Conservation (phyloP, 2,797 vertebrate genomes). For the Microtus agrestis region DNA sequence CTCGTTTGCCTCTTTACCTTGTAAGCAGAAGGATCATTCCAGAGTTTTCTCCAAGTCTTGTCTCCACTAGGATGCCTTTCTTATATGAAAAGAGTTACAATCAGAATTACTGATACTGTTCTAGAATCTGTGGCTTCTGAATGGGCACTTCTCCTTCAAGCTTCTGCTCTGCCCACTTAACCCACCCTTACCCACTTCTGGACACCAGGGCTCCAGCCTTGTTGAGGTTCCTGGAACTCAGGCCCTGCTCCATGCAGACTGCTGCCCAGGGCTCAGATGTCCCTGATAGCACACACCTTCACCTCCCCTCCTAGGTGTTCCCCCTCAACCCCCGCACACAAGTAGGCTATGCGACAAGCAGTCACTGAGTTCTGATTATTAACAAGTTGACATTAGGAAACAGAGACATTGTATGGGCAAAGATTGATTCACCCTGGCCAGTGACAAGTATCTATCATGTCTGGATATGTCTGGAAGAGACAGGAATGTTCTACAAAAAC, state of each 20-base stretch:
- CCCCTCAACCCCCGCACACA: neutral
- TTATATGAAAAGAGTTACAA: neutral
- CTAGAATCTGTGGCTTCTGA: neutral
- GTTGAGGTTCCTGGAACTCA: neutral
- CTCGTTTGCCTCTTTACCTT: too few relatives aligned
- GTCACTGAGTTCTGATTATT: neutral
- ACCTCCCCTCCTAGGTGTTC: neutral
- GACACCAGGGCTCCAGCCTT: neutral
- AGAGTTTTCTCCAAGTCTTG: neutral
- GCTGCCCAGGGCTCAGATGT: neutral
- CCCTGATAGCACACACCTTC: neutral
- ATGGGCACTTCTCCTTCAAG: too few relatives aligned
- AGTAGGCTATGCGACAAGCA: neutral
- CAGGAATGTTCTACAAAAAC: neutral
- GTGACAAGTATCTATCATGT: neutral
- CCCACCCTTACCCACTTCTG: neutral
- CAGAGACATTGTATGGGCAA: rapidly evolving
- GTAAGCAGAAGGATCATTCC: neutral
- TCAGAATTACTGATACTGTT: too few relatives aligned
- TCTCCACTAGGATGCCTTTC: neutral
- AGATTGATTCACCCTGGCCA: neutral
- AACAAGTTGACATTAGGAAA: too few relatives aligned
- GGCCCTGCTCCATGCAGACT: too few relatives aligned
- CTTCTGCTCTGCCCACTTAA: rapidly evolving
- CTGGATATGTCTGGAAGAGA: too few relatives aligned